Conservation (phyloP, 2,797 vertebrate genomes). For the Spondyliosoma cantharus region DNA sequence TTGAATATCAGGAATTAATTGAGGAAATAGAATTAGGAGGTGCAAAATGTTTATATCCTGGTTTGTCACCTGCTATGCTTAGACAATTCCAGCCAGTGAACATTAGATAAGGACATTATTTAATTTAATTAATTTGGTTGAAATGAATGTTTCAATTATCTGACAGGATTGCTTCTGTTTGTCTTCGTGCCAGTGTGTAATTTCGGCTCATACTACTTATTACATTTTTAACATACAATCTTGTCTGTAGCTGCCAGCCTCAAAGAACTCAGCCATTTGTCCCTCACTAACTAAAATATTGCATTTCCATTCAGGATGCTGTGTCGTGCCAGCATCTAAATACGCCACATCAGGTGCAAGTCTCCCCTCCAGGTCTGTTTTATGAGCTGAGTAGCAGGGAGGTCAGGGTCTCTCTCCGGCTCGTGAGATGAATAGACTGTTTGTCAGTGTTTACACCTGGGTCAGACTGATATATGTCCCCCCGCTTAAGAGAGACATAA, state of each 20-base stretch:
- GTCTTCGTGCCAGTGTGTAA: slow-evolving; percentile 7
- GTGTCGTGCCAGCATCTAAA: slow-evolving; percentile 47
- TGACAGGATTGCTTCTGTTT: background rate
- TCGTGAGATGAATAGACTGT: slow-evolving; percentile 65
- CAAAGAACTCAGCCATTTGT: slow-evolving; percentile 7
- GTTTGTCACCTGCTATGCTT: background rate
- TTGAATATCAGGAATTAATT: background rate
- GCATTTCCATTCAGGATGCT: slow-evolving; percentile 8
- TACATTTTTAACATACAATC: background rate
- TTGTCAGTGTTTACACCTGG: slow-evolving; percentile 66
- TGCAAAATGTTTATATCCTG: background rate
- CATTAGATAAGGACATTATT: background rate
- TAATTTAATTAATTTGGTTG: slow-evolving; percentile 2
- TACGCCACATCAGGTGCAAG: slow-evolving; percentile 40
- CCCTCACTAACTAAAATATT: slow-evolving; percentile 14
- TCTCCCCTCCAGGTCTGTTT: slow-evolving; percentile 53
- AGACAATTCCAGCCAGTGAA: background rate
- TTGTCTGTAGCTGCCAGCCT: background rate
- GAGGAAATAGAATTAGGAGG: background rate
- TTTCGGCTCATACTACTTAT: background rate
- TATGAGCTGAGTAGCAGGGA: slow-evolving; percentile 49
- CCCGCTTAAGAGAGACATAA: slow-evolving; percentile 48
- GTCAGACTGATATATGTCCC: slow-evolving; percentile 58
- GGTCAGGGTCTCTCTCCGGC: slow-evolving; percentile 56
- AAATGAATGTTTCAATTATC: slow-evolving; percentile 2